A percentile compares a stretch with the other conserved stretches of the same genome.
phyloP scores from a whole-genome alignment of 2,113 vertebrate species.

The Daphoenositta chrysoptera region DNA sequence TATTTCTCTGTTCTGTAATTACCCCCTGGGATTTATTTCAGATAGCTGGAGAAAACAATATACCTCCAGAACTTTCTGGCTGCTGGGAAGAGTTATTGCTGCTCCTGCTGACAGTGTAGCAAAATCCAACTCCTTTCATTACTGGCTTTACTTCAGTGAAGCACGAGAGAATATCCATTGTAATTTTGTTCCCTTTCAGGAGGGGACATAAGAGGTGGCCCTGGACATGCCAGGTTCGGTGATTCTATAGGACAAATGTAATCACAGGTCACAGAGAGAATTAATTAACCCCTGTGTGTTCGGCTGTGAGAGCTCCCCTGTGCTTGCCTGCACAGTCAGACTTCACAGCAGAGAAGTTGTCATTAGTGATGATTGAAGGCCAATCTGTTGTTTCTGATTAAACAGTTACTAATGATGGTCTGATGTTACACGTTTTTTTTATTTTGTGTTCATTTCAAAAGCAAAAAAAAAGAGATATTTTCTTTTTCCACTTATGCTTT shows the following conservation, averaged over 20 bases:
- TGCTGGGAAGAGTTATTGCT: conserved; percentile 66
- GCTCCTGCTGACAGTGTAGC: background rate
- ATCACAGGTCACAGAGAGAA: background rate
- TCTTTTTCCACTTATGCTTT: background rate
- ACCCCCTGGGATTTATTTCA: conserved; percentile 68
- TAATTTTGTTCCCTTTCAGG: conserved; percentile 37
- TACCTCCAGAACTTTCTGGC: conserved; percentile 30
- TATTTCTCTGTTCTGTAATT: conserved; percentile 63
- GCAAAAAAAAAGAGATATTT: background rate
- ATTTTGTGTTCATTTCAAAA: background rate
- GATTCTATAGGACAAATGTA: conserved; percentile 17
- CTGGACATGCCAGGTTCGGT: background rate
- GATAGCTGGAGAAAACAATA: conserved; percentile 46
- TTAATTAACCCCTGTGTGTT: background rate
- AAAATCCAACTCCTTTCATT: conserved; percentile 41
- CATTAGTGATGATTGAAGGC: background rate
- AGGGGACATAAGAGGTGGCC: background rate
- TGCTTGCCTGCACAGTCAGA: background rate
- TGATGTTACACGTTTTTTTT: background rate
- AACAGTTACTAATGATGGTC: background rate
- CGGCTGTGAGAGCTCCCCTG: background rate
- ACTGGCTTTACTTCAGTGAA: conserved; percentile 48
- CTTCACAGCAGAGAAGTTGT: background rate
- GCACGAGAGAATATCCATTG: background rate
- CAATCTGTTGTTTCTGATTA: conserved; percentile 9